Evolutionary conservation across 2,113 vertebrate species (phyloP), one percentile per base, ranked within the genome.

Genomic region (Microcebus griseorufus): DNA sequence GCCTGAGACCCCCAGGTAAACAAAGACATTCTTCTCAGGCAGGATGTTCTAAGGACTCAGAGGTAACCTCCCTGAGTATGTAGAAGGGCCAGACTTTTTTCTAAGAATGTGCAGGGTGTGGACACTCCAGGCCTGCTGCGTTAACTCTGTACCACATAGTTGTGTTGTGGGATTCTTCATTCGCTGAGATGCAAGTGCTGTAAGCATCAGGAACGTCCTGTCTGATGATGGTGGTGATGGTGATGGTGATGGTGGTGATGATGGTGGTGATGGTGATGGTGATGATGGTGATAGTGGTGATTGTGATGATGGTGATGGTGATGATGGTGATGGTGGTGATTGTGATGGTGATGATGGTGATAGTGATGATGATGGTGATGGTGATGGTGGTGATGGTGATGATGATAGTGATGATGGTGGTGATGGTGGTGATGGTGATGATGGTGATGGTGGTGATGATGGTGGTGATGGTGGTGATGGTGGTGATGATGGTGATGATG

Each of bases 241-340:
- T 53, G 51, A 16, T 53, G 51, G 14, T 53, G n/a, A n/a, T n/a
- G n/a, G n/a, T n/a, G n/a, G n/a, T n/a, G n/a, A n/a, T n/a, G n/a
- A n/a, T n/a, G n/a, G n/a, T n/a, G n/a, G n/a, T n/a, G n/a, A n/a
- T n/a, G 13, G 14, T 53, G 51, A 3, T 53, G 14, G 14, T 53
- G 51, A 5, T 53, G 16, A 0, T 17, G 16, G 1, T 55, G 5
- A 0, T 55, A 5, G 0, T n/a, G n/a, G n/a, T n/a, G n/a, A n/a
- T n/a, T n/a, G n/a, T 55, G 16, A 1, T 18, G 53, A 1, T 17
- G 53, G 0, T 17, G 53, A 5, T 53, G 51, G 2, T 16, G 14
- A 2, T 53, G 51, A 0, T 53, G 53, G 1, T 53, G 53, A 6
- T 6, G 1, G 1, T 55, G 53, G 1, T 55, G 53, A 0, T 6